Percentiles rank a stretch among this genome's conserved stretches.
These are phyloP conservation scores for Oophaga sylvatica DNA, from an alignment of 2,797 vertebrate species.

Conservation along the genomic window DNA sequence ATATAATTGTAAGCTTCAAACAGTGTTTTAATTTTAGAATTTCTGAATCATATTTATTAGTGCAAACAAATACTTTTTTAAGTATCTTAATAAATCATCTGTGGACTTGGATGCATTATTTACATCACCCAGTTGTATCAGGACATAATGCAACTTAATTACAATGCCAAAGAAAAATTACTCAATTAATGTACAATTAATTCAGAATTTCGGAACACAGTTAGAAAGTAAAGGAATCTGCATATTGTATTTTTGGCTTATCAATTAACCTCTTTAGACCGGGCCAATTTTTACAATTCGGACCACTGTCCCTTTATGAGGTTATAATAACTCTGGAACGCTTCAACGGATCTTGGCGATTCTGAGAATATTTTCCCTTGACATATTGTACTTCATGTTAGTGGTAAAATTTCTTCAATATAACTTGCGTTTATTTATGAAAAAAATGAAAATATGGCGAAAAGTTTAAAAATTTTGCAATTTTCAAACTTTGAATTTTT, in stretches of 20 bases:
- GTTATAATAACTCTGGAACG: no score
- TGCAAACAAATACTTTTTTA: slow-evolving; percentile 37
- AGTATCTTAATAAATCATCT: slow-evolving; percentile 52
- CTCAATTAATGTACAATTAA: slow-evolving; percentile 42
- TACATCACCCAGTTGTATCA: slow-evolving; percentile 35
- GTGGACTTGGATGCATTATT: slow-evolving; percentile 45
- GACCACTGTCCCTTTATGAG: no score
- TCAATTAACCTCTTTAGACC: no score
- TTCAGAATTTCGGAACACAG: slow-evolving; percentile 13
- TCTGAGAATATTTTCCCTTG: no score
- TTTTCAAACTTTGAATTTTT: no score
- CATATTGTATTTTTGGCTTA: neutral
- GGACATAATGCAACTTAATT: slow-evolving; percentile 52
- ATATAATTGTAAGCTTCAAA: neutral
- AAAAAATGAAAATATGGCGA: no score
- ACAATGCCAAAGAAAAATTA: slow-evolving; percentile 49
- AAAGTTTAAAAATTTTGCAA: no score
- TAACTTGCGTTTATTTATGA: no score
- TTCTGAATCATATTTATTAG: slow-evolving; percentile 42
- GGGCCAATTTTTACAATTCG: no score
- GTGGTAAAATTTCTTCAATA: no score
- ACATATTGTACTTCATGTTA: no score
- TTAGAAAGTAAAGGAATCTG: neutral
- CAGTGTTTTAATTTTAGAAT: neutral
- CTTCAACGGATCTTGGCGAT: no score